These are phyloP conservation scores for Callinectes sapidus DNA, from an alignment of 2,888 invertebrate species.

Conservation along the genomic window DNA sequence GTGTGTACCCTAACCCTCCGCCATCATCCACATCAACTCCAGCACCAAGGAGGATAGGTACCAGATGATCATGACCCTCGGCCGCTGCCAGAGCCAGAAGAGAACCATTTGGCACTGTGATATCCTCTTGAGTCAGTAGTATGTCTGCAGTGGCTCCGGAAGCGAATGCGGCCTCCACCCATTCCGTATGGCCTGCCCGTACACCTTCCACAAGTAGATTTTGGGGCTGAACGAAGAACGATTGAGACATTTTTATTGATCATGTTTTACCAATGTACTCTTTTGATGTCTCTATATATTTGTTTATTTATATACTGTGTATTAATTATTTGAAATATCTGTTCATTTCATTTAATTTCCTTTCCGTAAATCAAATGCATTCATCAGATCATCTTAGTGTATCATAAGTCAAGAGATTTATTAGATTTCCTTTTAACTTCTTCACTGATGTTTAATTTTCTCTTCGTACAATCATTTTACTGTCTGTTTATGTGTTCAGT, in stretches of 20 bases:
- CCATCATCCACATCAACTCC: constrained; percentile 29
- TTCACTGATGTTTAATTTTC: not conserved
- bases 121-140: not conserved
- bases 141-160: not conserved
- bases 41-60: constrained; percentile 29
- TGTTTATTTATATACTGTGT: not conserved
- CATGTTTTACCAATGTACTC: not conserved
- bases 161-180: not conserved
- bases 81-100: constrained; percentile 9
- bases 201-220: not conserved
- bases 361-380: no score
- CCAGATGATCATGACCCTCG: not conserved
- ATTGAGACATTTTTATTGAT: not conserved
- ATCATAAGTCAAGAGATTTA: no score
- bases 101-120: not conserved
- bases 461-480: not conserved
- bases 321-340: not conserved
- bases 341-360: no score
- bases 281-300: not conserved
- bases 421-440: no score
- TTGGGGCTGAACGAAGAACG: not conserved
- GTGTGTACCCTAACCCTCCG: constrained; percentile 36
- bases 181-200: not conserved
- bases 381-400: no score
- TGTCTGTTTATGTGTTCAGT: no score